These are phyloP conservation scores for Triplophysa rosa DNA, from an alignment of 2,113 vertebrate genomes.

Conservation along the genomic window DNA sequence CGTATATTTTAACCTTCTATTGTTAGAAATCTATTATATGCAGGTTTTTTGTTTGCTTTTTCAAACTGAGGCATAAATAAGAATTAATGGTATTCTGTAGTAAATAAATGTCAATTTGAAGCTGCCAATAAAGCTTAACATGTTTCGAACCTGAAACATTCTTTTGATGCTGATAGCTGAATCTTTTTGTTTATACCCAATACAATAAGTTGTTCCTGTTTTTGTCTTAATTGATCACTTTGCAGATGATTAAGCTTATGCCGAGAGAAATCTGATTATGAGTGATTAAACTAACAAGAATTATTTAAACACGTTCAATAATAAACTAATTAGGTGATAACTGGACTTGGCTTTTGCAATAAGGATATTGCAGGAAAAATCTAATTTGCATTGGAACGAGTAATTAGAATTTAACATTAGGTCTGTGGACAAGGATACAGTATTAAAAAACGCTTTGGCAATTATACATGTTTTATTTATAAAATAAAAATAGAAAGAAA, in stretches of 20 bases:
- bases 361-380: neutral
- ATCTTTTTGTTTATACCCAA: neutral
- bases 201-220: neutral
- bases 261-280: slow-evolving; percentile 7
- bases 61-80: neutral
- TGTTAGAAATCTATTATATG: neutral
- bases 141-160: too few species aligned
- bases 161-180: neutral
- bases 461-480: too few species aligned
- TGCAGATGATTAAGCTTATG: slow-evolving; percentile 6
- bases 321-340: neutral
- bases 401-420: too few species aligned
- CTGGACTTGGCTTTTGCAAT: slow-evolving; percentile 8
- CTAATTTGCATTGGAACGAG: too few species aligned
- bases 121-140: too few species aligned
- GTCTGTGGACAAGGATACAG: too few species aligned
- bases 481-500: too few species aligned
- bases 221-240: neutral
- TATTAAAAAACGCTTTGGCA: too few species aligned
- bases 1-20: neutral
- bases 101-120: neutral
- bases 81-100: neutral
- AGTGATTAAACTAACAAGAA: slow-evolving; percentile 14
- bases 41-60: neutral
- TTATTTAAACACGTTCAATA: neutral